Evolutionary conservation across 2,888 invertebrate species (phyloP), one percentile per base, ranked within the genome.

Genomic region (Meiosimyza platycephala): DNA sequence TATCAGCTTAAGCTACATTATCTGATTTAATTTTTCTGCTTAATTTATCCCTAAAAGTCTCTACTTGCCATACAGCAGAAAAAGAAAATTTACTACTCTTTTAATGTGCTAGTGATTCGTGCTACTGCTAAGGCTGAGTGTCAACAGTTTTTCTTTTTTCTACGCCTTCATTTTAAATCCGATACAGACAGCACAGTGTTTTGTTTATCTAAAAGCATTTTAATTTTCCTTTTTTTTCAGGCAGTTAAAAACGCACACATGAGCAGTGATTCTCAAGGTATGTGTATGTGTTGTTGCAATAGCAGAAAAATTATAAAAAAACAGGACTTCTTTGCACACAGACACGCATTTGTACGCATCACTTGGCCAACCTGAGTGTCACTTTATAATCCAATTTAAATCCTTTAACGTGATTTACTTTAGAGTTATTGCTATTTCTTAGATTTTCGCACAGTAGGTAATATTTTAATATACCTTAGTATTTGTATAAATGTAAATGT

Each of bases 301-400:
- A 50, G 68, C 12, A 55, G 57, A 22, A 68, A 57, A 68, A 4
- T 28, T 28, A n/a, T 1, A 28, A 57, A 68, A 57, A 57, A 40
- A 68, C 33, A 51, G 28, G 2, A 28, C 3, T 28, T 28, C 28
- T 28, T 28, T 6, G 33, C 48, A 16, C 33, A 47, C 18, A 59
- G 6, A 9, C 9, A 40, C 9, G 5, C 40, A 40, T 40, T 40
- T 40, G 40, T 40, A 28, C 28, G 6, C 57, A 28, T 57, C 57
- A 57, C 57, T 57, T 28, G 57, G 57, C 57, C 13, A 28, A 22
- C 22, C 57, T 57, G 22, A 57, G 28, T 28, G 57, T 57, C 57
- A 57, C 57, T 28, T 57, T 28, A 57, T 57, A 57, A 57, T 57
- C 57, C 57, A 57, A 57, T 57, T 57, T 57, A 57, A 57, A 57